A percentile compares a stretch with the other conserved stretches of the same genome.
Conservation (phyloP, 2,113 vertebrate species). For the Toxotes chatareus region DNA sequence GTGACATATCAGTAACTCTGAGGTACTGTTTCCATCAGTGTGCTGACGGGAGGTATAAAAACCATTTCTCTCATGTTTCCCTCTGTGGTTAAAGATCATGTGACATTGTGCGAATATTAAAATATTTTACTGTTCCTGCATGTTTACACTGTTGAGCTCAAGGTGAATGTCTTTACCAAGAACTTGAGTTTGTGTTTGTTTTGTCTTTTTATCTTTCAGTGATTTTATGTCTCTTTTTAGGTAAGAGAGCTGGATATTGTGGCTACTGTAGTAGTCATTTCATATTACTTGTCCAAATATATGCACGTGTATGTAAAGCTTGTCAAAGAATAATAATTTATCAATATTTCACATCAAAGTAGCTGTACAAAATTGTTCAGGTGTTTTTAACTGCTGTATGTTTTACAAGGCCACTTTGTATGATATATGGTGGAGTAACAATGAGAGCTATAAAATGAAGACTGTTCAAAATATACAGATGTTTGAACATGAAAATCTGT, state of each 20-base stretch:
- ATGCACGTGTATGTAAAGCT: conserved; percentile 30
- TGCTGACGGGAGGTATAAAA: not conserved
- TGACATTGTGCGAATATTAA: not conserved
- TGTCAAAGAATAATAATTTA: conserved; percentile 44
- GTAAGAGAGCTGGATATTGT: conserved; percentile 47
- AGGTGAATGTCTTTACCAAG: conserved; percentile 1
- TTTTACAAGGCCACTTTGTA: conserved; percentile 25
- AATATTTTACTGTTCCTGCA: not conserved
- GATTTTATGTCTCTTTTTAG: conserved; percentile 40
- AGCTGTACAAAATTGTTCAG: conserved; percentile 5
- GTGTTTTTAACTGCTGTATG: not conserved
- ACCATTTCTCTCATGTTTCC: not conserved
- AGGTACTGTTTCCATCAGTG: not conserved
- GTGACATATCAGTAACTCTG: not conserved
- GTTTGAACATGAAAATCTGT: conserved; percentile 12
- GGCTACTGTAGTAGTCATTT: conserved; percentile 64
- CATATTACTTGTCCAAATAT: conserved; percentile 15
- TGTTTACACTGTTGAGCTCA: conserved; percentile 32
- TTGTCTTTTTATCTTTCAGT: not conserved
- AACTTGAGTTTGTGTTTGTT: conserved; percentile 12
- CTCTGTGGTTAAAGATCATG: not conserved
- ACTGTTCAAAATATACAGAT: conserved; percentile 11
- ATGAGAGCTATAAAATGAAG: conserved; percentile 17
- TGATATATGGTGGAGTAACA: conserved; percentile 1
- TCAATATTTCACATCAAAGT: conserved; percentile 23